These are phyloP conservation scores for Deroptyus accipitrinus DNA, from an alignment of 2,113 vertebrate species.

Conservation along the genomic window DNA sequence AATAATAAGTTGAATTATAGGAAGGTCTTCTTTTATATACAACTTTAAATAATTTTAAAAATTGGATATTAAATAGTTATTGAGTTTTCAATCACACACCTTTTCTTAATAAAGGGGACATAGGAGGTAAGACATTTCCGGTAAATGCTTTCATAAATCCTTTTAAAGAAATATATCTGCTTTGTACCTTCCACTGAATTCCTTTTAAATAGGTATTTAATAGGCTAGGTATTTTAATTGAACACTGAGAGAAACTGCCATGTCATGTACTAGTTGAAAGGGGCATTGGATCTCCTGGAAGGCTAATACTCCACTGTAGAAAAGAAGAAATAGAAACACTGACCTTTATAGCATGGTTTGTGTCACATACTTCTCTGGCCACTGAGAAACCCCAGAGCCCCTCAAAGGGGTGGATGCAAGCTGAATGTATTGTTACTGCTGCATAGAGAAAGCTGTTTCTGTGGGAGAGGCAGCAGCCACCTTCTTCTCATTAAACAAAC, in stretches of 20 bases:
- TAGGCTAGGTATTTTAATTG: not conserved
- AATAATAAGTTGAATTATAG: not conserved
- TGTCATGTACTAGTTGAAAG: not conserved
- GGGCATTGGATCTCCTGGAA: not conserved
- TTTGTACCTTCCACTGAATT: not conserved
- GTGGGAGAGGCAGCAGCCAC: not conserved
- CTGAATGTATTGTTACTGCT: not conserved
- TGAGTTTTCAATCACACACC: not conserved
- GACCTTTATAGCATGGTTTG: not conserved
- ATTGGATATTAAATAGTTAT: not conserved
- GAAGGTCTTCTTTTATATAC: not conserved
- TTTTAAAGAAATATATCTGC: not conserved
- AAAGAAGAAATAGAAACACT: not conserved
- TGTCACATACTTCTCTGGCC: not conserved
- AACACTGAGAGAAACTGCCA: not conserved
- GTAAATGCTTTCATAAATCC: not conserved
- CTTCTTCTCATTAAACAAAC: not conserved
- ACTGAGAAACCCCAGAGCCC: not conserved
- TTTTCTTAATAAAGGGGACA: not conserved
- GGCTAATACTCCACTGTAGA: not conserved
- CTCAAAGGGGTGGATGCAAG: not conserved
- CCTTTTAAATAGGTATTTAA: not conserved
- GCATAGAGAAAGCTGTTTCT: not conserved
- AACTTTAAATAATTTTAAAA: not conserved
- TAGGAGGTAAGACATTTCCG: not conserved